phyloP scores from a whole-genome alignment of 1,140 invertebrate species.

The Xylocopa sonorina region DNA sequence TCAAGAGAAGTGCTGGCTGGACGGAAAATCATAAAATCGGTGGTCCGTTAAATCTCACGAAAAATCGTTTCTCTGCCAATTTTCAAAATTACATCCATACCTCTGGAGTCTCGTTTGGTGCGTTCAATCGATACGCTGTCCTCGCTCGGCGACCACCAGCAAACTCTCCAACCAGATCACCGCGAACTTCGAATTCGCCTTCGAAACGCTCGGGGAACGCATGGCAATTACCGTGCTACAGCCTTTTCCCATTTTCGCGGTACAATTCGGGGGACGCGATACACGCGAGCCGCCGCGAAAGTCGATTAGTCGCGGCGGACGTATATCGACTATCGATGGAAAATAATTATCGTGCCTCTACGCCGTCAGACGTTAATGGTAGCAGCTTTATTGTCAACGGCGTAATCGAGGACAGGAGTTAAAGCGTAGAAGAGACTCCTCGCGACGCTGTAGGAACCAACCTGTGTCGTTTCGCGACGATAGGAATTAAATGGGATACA shows the following conservation, averaged over 20 bases:
- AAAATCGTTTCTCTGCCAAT: too few species aligned
- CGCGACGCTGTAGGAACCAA: neutral
- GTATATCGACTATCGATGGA: conserved; percentile 34
- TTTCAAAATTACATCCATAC: too few species aligned
- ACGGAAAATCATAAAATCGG: too few species aligned
- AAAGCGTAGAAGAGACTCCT: neutral
- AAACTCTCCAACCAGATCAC: too few species aligned
- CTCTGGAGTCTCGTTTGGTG: too few species aligned
- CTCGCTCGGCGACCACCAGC: too few species aligned
- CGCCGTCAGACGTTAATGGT: conserved; percentile 4
- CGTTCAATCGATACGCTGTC: too few species aligned
- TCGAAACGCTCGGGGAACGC: neutral
- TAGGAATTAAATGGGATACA: conserved; percentile 33
- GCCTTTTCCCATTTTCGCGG: neutral
- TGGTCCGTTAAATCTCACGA: too few species aligned
- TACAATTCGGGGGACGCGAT: neutral
- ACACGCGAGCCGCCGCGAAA: neutral
- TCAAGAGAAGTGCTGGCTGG: too few species aligned
- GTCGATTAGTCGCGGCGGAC: conserved; percentile 6
- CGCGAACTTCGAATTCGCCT: too few species aligned
- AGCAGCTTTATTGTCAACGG: conserved; percentile 27
- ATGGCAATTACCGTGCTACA: neutral
- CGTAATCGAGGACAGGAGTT: neutral
- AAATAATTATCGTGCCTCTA: conserved; percentile 29
- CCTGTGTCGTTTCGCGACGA: conserved; percentile 19